Evolutionary conservation across 2,888 invertebrate genomes (phyloP).

Genomic region (Rotaria sp.): DNA sequence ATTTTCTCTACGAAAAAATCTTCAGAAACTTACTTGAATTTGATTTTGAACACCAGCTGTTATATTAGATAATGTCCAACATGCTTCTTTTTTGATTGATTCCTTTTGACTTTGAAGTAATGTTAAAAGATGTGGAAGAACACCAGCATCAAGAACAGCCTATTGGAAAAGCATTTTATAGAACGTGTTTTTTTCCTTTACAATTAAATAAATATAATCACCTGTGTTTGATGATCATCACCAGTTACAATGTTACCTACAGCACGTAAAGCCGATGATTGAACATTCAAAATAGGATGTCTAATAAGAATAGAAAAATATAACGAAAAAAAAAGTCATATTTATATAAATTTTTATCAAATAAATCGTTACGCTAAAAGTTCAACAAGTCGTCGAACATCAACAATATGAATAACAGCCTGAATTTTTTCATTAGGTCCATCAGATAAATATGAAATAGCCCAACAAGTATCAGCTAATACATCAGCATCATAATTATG

Average conservation of each 20-base stretch:
- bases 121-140: constrained; percentile 73
- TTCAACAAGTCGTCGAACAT: constrained; percentile 71
- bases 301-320: constrained; percentile 36
- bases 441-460: constrained; percentile 85
- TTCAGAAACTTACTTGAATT: constrained; percentile 61
- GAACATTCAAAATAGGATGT: constrained; percentile 52
- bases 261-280: constrained; percentile 76
- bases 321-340: neutral
- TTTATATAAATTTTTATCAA: neutral
- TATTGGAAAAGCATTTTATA: neutral
- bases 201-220: constrained; percentile 37
- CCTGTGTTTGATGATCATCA: constrained; percentile 86
- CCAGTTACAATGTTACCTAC: constrained; percentile 96
- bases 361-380: constrained; percentile 59
- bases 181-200: neutral
- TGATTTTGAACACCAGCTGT: constrained; percentile 87
- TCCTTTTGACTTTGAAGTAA: constrained; percentile 67
- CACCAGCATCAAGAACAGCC: constrained; percentile 51
- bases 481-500: constrained; percentile 82
- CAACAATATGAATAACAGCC: constrained; percentile 88
- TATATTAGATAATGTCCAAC: constrained; percentile 93
- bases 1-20: neutral
- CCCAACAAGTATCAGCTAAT: constrained; percentile 89
- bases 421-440: constrained; percentile 96
- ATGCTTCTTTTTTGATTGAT: constrained; percentile 82